A percentile compares a stretch with the other conserved stretches of the same genome.
Evolutionary conservation across 2,888 invertebrate species (phyloP).

Genomic region (Heliconius charithonia): DNA sequence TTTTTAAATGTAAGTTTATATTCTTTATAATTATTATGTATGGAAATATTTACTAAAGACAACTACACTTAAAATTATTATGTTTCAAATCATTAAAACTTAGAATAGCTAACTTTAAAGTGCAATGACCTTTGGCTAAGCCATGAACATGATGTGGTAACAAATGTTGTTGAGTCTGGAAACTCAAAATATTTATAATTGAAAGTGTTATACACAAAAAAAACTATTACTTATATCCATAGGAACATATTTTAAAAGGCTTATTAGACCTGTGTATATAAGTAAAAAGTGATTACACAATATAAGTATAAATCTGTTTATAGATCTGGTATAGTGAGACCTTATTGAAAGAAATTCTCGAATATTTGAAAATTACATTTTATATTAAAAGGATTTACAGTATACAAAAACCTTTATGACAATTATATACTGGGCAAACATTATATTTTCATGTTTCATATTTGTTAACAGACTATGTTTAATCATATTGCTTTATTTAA

Average conservation of each 20-base stretch:
- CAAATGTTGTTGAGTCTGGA: conserved; percentile 63
- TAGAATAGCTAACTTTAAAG: conserved; percentile 65
- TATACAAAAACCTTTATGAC: conserved; percentile 20
- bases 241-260: conserved; percentile 45
- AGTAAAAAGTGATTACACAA: conserved; percentile 8
- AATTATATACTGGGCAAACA: conserved; percentile 35
- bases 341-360: conserved; percentile 20
- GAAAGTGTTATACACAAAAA: conserved; percentile 74
- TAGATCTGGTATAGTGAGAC: conserved; percentile 28
- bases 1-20: conserved; percentile 51
- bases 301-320: conserved; percentile 12
- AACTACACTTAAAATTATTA: conserved; percentile 56
- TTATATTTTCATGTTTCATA: conserved; percentile 42
- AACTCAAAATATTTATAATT: conserved; percentile 69
- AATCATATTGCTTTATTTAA: conserved; percentile 66
- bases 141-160: conserved; percentile 73
- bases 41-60: conserved; percentile 62
- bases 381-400: conserved; percentile 23
- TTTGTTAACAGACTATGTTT: conserved; percentile 45
- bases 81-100: conserved; percentile 58
- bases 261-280: conserved; percentile 35
- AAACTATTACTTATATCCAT: conserved; percentile 62
- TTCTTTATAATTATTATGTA: conserved; percentile 55
- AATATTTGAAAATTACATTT: conserved; percentile 24
- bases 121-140: conserved; percentile 80